A percentile compares a stretch with the other conserved stretches of the same genome.
Conservation (phyloP, 1,140 invertebrate genomes). For the Drosophila virilis region DNA sequence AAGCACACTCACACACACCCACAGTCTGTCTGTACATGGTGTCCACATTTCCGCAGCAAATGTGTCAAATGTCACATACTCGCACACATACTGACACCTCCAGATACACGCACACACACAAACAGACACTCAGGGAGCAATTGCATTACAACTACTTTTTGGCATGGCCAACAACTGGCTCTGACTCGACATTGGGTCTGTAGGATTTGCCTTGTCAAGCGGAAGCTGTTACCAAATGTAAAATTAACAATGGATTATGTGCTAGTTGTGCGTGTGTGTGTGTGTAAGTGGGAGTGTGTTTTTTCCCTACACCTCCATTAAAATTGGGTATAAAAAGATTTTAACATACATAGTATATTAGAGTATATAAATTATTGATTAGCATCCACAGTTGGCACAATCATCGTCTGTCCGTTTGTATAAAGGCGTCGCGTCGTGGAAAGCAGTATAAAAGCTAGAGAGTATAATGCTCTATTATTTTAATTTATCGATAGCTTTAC, state of each 20-base stretch:
- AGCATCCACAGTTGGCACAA: no score
- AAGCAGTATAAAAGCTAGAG: no score
- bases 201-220: conserved; percentile 31
- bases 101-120: conserved; percentile 37
- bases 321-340: neutral
- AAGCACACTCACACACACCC: conserved; percentile 9
- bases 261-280: conserved; percentile 8
- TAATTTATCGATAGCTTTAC: no score
- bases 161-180: conserved; percentile 17
- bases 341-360: no score
- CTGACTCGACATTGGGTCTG: conserved; percentile 1
- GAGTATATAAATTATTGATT: no score
- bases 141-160: conserved; percentile 47
- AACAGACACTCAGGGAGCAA: conserved; percentile 15
- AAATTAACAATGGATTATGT: conserved; percentile 70
- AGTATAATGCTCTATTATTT: no score
- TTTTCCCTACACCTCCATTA: neutral
- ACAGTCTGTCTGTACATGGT: conserved; percentile 17
- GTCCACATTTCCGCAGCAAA: conserved; percentile 50
- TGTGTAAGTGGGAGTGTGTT: neutral
- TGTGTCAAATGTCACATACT: conserved; percentile 73
- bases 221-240: conserved; percentile 63
- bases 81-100: conserved; percentile 15
- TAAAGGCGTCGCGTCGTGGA: no score
- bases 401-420: no score